These are phyloP conservation scores for Dinomys branickii DNA, from an alignment of 2,113 vertebrate genomes.

Conservation along the genomic window DNA sequence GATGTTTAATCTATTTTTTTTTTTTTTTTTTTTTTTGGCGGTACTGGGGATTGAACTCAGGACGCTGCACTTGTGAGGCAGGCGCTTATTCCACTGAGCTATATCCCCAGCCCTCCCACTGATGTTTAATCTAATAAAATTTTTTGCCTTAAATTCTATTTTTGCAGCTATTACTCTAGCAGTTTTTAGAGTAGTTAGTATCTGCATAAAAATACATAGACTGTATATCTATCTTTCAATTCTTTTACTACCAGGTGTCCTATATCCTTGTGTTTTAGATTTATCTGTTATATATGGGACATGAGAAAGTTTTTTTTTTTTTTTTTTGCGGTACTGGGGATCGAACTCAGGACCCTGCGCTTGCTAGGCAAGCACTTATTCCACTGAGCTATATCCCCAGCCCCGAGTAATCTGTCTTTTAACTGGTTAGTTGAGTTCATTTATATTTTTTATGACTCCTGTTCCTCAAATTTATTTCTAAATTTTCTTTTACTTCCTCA, in stretches of 20 bases:
- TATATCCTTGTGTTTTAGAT: neutral
- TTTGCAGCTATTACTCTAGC: neutral
- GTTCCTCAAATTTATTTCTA: neutral
- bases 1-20: conserved; percentile 8
- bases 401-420: neutral
- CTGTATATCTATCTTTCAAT: neutral
- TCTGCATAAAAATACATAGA: neutral
- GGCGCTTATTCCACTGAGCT: no score
- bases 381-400: no score
- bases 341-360: no score
- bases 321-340: no score
- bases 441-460: neutral
- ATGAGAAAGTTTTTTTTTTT: neutral
- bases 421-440: neutral
- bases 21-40: no score
- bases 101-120: no score
- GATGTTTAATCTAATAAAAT: neutral
- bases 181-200: conserved; percentile 1
- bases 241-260: neutral
- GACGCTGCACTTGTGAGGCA: no score
- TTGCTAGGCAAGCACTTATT: no score
- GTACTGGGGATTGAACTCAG: no score
- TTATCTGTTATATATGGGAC: neutral
- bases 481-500: neutral
- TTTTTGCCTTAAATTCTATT: conserved; percentile 30